Evolutionary conservation across 2,113 vertebrate genomes (phyloP).

Genomic region (Sardina pilchardus): DNA sequence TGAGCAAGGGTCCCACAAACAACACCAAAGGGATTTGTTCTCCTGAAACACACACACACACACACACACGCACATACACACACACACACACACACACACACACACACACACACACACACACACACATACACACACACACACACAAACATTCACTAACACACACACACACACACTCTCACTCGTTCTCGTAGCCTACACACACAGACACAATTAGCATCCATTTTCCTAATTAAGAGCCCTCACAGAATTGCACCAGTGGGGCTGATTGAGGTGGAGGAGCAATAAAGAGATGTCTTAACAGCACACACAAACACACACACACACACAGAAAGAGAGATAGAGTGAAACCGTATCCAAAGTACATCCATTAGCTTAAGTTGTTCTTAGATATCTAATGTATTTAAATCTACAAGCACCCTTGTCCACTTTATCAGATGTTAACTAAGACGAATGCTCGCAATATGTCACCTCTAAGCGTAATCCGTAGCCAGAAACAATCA

Average conservation of each 20-base stretch:
- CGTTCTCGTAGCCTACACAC: conserved; percentile 1
- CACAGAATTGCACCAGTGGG: conserved; percentile 36
- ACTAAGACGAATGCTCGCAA: not conserved
- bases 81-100: not conserved
- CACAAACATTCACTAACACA: not conserved
- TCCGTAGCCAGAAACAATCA: too few relatives aligned
- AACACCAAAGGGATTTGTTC: conserved; percentile 24
- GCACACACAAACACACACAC: not conserved
- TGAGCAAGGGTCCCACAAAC: conserved; percentile 22
- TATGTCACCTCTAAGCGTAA: not conserved
- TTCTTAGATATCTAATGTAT: too few relatives aligned
- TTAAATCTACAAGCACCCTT: too few relatives aligned
- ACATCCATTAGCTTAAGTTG: too few relatives aligned
- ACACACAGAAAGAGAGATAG: too few relatives aligned
- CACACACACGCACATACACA: not conserved
- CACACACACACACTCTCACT: not conserved
- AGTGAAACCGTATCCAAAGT: too few relatives aligned
- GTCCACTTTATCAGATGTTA: too few relatives aligned
- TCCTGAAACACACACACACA: conserved; percentile 6
- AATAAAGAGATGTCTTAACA: conserved; percentile 35
- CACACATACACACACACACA: not conserved
- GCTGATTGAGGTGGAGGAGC: conserved; percentile 13
- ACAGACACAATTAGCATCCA: conserved; percentile 32
- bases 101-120: not conserved
- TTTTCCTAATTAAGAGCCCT: conserved; percentile 66